A percentile compares a stretch with the other conserved stretches of the same genome.
Conservation (phyloP, 2,797 vertebrate species). For the Microcaecilia unicolor region DNA sequence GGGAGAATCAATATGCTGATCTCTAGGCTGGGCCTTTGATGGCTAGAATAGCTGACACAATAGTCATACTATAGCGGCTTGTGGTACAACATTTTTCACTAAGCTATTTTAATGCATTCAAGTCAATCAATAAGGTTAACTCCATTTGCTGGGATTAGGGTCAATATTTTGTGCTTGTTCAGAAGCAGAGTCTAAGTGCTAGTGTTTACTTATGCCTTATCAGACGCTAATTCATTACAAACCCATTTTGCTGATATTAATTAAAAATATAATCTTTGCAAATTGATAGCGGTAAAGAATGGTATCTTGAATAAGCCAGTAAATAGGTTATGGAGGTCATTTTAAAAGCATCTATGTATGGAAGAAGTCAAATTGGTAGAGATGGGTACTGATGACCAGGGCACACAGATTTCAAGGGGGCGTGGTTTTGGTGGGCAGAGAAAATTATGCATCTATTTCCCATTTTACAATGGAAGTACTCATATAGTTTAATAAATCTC, state of each 20-base stretch:
- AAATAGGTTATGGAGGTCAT: too few relatives aligned
- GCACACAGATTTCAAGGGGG: too few relatives aligned
- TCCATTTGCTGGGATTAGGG: conserved; percentile 38
- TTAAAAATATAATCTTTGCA: conserved; percentile 14
- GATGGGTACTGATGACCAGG: too few relatives aligned
- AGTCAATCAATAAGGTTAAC: conserved; percentile 59
- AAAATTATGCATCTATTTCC: too few relatives aligned
- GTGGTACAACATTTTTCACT: conserved; percentile 65
- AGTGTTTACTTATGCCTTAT: conserved; percentile 53
- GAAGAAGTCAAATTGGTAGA: too few relatives aligned
- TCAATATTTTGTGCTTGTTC: conserved; percentile 46
- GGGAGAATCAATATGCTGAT: conserved; percentile 57
- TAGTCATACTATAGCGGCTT: conserved; percentile 53
- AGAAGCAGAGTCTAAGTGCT: conserved; percentile 32
- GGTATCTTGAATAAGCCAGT: too few relatives aligned
- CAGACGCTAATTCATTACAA: conserved; percentile 56
- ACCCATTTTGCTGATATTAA: conserved; percentile 49
- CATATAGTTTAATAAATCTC: too few relatives aligned
- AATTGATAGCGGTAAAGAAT: conserved; percentile 14
- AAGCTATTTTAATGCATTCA: conserved; percentile 47
- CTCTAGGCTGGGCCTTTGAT: conserved; percentile 52
- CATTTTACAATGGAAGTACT: too few relatives aligned
- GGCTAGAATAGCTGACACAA: conserved; percentile 52
- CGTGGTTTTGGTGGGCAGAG: too few relatives aligned
- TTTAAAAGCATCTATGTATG: too few relatives aligned